Evolutionary conservation across 2,888 invertebrate genomes (phyloP), one percentile per base, ranked within the genome.

Genomic region (Machimus atricapillus): DNA sequence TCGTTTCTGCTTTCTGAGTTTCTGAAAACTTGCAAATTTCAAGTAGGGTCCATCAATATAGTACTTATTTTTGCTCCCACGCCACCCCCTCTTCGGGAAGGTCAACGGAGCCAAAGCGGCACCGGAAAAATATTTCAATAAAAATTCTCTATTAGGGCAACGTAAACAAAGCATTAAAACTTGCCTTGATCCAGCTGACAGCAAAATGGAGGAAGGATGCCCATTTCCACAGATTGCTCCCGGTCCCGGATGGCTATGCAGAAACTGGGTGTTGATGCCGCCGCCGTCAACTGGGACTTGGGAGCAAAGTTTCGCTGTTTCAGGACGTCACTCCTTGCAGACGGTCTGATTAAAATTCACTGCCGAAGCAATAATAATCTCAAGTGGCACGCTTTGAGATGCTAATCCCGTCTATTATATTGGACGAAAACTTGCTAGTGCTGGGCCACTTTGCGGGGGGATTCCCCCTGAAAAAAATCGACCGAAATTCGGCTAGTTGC

Each of bases 271-370:
- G 43, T 16, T 46, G 31, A 31, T 31, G 2, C 58, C 5, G 66
- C 27, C 19, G 66, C 12, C 27, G 23, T 4, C 66, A 7, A 23
- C 8, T 9, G 66, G 14, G 12, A 40, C 40, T 12, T 40, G 12
- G 40, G 14, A 66, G 27, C 12, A 8, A 9, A 66, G 66, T 23
- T 66, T 66, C 19, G 27, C 27, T 23, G 23, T 9, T 8, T 23
- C 14, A 19, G 12, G 31, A 34, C 27, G n/a, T 43, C 34, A 81
- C 40, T 34, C n/a, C 81, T 81, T 81, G 37, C 81, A 52, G 43
- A 52, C 52, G 23, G 34, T 23, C 34, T 81, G 81, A 81, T 81
- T 81, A 81, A 81, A 81, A 81, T 81, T 81, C 81, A 81, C 81
- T 81, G 34, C 81, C 46, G 16, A 37, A 81, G 78, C 78, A 43